Evolutionary conservation across 1,140 invertebrate genomes (phyloP).

Genomic region (Formica selysi): DNA sequence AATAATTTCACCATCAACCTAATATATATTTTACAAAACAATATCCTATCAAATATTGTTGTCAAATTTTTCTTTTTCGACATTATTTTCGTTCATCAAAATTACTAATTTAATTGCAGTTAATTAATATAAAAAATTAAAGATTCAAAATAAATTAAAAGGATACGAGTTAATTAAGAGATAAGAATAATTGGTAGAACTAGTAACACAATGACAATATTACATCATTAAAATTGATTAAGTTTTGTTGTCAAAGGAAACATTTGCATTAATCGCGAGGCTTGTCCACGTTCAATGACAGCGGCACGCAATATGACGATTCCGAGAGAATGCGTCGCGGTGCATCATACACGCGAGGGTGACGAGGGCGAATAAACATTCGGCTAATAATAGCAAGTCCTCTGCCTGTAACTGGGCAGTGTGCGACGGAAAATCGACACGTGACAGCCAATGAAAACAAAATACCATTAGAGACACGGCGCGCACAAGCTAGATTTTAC

Average conservation of each 20-base stretch:
- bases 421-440: conserved; percentile 28
- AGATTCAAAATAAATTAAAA: neutral
- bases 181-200: neutral
- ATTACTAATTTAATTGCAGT: neutral
- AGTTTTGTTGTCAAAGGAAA: conserved; percentile 37
- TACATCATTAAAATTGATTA: conserved; percentile 21
- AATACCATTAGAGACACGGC: conserved; percentile 43
- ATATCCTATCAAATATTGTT: neutral
- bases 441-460: conserved; percentile 55
- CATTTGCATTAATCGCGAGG: conserved; percentile 5
- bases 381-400: conserved; percentile 51
- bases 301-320: conserved; percentile 17
- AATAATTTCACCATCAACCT: no score
- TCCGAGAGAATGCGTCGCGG: conserved; percentile 31
- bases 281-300: conserved; percentile 19
- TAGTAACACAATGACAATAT: neutral
- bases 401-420: conserved; percentile 4
- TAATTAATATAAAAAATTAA: conserved; percentile 1
- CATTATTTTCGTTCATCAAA: neutral
- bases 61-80: neutral
- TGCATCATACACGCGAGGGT: conserved; percentile 49
- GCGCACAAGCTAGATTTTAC: no score
- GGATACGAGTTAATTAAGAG: conserved; percentile 10
- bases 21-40: no score
- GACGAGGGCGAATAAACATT: conserved; percentile 60